phyloP scores from a whole-genome alignment of 2,113 vertebrate genomes.

The Gnathonemus echidnorhynchus region DNA sequence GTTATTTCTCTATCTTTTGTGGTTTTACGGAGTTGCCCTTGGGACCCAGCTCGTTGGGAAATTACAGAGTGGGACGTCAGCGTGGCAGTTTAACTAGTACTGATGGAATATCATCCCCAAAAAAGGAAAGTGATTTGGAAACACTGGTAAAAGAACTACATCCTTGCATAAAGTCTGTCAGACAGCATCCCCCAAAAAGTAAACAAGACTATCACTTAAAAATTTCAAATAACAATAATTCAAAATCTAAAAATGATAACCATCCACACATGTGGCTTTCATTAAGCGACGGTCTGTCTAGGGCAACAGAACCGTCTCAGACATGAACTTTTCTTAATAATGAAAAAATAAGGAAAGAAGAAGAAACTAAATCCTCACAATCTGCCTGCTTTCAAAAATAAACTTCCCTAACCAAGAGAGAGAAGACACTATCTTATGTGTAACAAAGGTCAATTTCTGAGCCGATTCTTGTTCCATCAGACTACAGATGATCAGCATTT shows the following conservation, averaged over 20 bases:
- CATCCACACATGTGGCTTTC: neutral
- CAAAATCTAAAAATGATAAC: neutral
- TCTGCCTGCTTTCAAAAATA: neutral
- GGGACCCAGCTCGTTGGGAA: neutral
- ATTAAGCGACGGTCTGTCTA: constrained; percentile 13
- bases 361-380: neutral
- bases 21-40: neutral
- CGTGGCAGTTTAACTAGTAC: constrained; percentile 12
- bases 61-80: neutral
- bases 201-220: neutral
- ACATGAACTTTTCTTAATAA: neutral
- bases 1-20: constrained; percentile 11
- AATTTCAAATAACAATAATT: constrained; percentile 12
- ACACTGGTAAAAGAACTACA: neutral
- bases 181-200: neutral
- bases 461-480: neutral
- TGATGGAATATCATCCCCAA: constrained; percentile 5
- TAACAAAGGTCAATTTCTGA: neutral
- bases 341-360: neutral
- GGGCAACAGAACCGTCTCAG: neutral
- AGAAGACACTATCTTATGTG: neutral
- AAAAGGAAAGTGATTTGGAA: neutral
- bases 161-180: neutral
- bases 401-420: neutral
- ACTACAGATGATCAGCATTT: neutral